phyloP scores from a whole-genome alignment of 1,140 invertebrate genomes.

The Globodera ellingtonae region DNA sequence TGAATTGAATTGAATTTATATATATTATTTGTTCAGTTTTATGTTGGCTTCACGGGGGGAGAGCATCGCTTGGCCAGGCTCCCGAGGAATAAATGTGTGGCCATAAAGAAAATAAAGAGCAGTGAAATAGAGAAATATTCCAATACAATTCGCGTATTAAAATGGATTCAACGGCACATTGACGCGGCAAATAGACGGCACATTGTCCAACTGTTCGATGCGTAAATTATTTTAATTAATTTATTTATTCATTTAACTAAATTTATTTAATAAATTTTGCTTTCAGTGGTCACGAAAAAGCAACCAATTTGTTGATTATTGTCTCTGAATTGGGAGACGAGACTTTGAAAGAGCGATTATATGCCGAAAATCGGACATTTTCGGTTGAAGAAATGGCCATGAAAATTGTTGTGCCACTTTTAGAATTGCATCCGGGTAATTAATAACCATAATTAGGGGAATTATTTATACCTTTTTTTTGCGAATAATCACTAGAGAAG shows the following conservation, averaged over 20 bases:
- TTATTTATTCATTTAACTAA: background rate
- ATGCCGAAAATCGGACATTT: background rate
- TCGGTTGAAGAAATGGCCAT: background rate
- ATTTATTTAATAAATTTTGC: background rate
- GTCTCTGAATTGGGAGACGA: background rate
- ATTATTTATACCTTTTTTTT: no score
- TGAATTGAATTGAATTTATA: no score
- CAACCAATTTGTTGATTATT: background rate
- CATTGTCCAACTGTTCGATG: background rate
- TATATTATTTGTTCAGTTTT: background rate
- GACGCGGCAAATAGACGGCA: background rate
- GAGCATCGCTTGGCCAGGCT: background rate
- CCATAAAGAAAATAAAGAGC: background rate
- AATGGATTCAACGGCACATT: background rate
- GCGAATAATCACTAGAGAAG: no score
- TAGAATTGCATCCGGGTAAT: background rate
- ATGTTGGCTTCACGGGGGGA: background rate
- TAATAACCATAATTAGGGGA: no score
- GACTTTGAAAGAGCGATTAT: background rate
- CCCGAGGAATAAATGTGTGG: background rate
- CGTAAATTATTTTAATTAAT: background rate
- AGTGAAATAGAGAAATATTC: background rate
- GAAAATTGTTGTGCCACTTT: background rate
- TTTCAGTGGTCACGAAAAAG: background rate
- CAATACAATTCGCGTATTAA: background rate